Percentiles rank a stretch among this genome's conserved stretches.
phyloP scores from a whole-genome alignment of 30 jellyfish, hydroid and myxozoan species.

The Haliclystus octoradiatus region DNA sequence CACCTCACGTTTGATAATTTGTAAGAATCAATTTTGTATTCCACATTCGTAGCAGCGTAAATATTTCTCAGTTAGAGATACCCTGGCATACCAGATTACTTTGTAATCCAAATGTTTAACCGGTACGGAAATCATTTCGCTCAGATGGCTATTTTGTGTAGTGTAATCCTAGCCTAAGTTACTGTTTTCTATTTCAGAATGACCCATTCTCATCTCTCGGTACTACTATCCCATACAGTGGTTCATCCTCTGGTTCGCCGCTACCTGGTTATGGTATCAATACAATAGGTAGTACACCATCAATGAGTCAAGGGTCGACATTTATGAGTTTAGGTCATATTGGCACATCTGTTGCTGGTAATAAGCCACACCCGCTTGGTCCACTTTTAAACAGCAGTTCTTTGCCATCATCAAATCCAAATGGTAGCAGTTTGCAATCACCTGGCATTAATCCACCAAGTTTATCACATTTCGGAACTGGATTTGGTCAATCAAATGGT shows the following conservation, averaged over 20 bases:
- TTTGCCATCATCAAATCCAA: background rate
- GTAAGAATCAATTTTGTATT: too few species aligned
- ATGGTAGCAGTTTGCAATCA: background rate
- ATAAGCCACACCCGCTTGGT: background rate
- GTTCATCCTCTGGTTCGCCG: conserved; percentile 16
- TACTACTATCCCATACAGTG: background rate
- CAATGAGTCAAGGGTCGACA: background rate
- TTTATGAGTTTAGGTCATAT: background rate
- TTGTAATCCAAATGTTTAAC: too few species aligned
- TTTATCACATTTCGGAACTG: background rate
- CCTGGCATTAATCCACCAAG: background rate
- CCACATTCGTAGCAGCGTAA: too few species aligned
- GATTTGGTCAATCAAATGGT: background rate
- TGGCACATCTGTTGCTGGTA: background rate
- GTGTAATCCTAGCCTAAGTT: too few species aligned
- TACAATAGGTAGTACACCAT: conserved; percentile 62
- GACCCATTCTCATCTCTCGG: background rate
- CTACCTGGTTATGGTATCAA: conserved; percentile 50
- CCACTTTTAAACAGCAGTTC: background rate
- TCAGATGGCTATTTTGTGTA: too few species aligned
- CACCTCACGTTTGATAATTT: too few species aligned
- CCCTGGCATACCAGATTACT: too few species aligned
- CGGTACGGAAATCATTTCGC: too few species aligned
- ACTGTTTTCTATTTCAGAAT: background rate
- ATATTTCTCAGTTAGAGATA: too few species aligned